A percentile compares a stretch with the other conserved stretches of the same genome.
Conservation (phyloP, 1,140 invertebrate species). For the Pemphigus obesinymphae region DNA sequence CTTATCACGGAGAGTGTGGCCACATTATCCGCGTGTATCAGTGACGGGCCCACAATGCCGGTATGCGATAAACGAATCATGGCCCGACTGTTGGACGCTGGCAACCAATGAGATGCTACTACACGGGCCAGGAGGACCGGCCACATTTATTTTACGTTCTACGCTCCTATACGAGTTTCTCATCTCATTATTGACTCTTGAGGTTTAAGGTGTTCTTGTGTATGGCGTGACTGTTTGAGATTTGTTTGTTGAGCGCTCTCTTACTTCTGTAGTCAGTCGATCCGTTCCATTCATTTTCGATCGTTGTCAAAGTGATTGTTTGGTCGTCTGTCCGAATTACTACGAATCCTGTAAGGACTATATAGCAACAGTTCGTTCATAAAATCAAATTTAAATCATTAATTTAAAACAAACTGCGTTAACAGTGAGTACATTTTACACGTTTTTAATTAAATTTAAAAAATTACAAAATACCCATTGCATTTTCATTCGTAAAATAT, state of each 20-base stretch:
- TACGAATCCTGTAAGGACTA: too few relatives aligned
- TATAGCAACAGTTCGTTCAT: background rate
- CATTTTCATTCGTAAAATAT: too few relatives aligned
- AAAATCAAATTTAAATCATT: background rate
- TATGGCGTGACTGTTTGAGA: background rate
- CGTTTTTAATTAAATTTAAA: background rate
- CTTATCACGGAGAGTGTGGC: slow-evolving; percentile 9
- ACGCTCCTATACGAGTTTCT: background rate
- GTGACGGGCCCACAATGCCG: background rate
- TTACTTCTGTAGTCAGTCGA: too few relatives aligned
- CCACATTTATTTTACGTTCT: background rate
- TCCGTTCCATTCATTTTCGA: background rate
- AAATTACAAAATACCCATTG: too few relatives aligned
- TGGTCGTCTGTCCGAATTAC: too few relatives aligned
- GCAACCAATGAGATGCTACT: background rate
- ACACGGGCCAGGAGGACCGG: background rate
- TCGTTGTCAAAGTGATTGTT: background rate
- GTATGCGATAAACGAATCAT: background rate
- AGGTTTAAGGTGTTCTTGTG: background rate
- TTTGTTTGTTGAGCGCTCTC: too few relatives aligned
- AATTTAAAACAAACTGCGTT: background rate
- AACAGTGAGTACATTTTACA: slow-evolving; percentile 13
- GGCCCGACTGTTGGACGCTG: background rate
- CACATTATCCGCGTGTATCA: background rate
- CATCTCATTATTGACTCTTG: too few relatives aligned